Conservation (phyloP, 2,888 invertebrate species). For the Lysandra coridon region DNA sequence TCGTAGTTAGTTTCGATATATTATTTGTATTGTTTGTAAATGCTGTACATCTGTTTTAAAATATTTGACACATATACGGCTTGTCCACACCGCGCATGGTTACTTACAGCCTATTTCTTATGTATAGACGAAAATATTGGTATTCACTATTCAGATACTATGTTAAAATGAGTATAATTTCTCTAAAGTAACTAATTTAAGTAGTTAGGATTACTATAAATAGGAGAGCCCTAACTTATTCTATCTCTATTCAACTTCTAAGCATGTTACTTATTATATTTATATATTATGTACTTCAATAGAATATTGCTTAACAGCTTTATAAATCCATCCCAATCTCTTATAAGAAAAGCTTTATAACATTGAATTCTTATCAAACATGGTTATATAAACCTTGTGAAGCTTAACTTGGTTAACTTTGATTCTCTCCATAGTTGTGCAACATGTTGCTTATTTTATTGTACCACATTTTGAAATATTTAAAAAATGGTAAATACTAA, state of each 20-base stretch:
- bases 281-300: too few relatives aligned
- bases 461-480: slow-evolving; percentile 26
- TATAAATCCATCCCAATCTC: not conserved
- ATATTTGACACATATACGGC: not conserved
- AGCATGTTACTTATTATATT: too few relatives aligned
- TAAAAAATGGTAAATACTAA: too few relatives aligned
- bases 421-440: not conserved
- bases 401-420: too few relatives aligned
- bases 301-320: not conserved
- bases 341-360: not conserved
- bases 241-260: too few relatives aligned
- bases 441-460: not conserved
- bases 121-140: not conserved
- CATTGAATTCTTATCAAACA: not conserved
- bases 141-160: not conserved
- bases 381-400: slow-evolving; percentile 1
- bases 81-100: slow-evolving; percentile 16
- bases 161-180: too few relatives aligned
- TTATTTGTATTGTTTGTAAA: not conserved
- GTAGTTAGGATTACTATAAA: too few relatives aligned
- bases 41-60: not conserved
- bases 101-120: not conserved
- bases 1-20: not conserved
- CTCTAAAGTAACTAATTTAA: too few relatives aligned
- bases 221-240: too few relatives aligned